These are phyloP conservation scores for Plestiodon gilberti DNA, from an alignment of 2,113 vertebrate species.

Conservation along the genomic window DNA sequence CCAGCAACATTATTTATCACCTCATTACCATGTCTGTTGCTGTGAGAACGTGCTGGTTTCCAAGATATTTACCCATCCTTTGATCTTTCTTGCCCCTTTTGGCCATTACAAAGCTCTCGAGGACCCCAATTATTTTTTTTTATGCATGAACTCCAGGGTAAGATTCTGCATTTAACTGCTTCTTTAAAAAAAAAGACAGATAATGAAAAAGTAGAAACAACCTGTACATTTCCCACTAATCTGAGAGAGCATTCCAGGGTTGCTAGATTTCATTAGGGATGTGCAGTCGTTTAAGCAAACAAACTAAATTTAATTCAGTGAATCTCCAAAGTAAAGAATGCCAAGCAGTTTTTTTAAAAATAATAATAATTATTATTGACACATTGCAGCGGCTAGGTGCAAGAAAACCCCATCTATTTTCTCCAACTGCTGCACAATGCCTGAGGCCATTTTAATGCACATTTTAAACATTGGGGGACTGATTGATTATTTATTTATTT, in stretches of 20 bases:
- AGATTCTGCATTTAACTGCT: slow-evolving; percentile 42
- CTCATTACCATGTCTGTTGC: slow-evolving; percentile 40
- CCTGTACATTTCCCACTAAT: slow-evolving; percentile 6
- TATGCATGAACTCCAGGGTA: slow-evolving; percentile 30
- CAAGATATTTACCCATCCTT: slow-evolving; percentile 43
- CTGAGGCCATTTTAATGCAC: background rate
- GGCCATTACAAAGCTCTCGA: slow-evolving; percentile 40
- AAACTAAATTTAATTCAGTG: background rate
- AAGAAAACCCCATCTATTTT: background rate
- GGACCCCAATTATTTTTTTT: slow-evolving; percentile 58
- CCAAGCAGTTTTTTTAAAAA: background rate
- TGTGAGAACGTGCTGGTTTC: slow-evolving; percentile 14
- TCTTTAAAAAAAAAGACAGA: slow-evolving; percentile 36
- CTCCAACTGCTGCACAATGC: background rate
- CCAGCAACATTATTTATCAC: slow-evolving; percentile 57
- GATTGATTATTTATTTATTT: background rate
- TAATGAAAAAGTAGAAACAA: slow-evolving; percentile 15
- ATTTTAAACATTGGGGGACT: background rate
- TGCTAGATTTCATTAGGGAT: background rate
- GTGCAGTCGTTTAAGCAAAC: background rate
- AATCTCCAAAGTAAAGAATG: background rate
- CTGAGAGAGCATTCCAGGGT: background rate
- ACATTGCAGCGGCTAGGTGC: background rate
- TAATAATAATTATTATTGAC: no score
- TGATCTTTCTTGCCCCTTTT: slow-evolving; percentile 52